Evolutionary conservation across 2,888 invertebrate species (phyloP).

Genomic region (Polydesmus complanatus): DNA sequence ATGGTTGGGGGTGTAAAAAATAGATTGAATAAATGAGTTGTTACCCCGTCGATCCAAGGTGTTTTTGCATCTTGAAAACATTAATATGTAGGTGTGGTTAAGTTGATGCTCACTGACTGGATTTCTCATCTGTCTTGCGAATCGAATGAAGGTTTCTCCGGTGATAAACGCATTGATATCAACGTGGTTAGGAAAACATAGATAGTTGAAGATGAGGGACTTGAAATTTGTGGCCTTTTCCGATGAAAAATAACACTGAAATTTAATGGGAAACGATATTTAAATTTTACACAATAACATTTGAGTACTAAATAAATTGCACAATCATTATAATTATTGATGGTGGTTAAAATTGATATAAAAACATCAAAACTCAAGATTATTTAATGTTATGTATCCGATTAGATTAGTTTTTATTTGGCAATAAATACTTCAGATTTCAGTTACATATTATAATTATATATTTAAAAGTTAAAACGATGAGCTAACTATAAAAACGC

Average conservation of each 20-base stretch:
- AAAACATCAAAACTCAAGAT: too few species aligned
- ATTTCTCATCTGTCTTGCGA: background rate
- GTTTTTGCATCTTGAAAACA: background rate
- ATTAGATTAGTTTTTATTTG: too few species aligned
- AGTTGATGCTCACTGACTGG: background rate
- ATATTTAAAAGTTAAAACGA: background rate
- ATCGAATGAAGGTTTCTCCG: background rate
- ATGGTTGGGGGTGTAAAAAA: too few species aligned
- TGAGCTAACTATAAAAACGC: background rate
- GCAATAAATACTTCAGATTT: too few species aligned
- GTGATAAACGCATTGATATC: background rate
- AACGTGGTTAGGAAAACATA: background rate
- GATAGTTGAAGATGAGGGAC: background rate
- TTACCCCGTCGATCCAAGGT: conserved; percentile 5
- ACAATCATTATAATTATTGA: too few species aligned
- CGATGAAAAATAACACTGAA: conserved; percentile 6
- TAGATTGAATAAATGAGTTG: too few species aligned
- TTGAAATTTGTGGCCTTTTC: background rate
- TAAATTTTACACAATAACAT: too few species aligned
- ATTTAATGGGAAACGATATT: background rate
- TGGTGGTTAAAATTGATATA: too few species aligned
- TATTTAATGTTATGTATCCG: background rate
- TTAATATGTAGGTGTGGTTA: background rate
- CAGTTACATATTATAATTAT: background rate
- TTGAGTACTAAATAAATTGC: too few species aligned